phyloP scores from a whole-genome alignment of 1,140 invertebrate species.

The Lasioglossum baleicum region DNA sequence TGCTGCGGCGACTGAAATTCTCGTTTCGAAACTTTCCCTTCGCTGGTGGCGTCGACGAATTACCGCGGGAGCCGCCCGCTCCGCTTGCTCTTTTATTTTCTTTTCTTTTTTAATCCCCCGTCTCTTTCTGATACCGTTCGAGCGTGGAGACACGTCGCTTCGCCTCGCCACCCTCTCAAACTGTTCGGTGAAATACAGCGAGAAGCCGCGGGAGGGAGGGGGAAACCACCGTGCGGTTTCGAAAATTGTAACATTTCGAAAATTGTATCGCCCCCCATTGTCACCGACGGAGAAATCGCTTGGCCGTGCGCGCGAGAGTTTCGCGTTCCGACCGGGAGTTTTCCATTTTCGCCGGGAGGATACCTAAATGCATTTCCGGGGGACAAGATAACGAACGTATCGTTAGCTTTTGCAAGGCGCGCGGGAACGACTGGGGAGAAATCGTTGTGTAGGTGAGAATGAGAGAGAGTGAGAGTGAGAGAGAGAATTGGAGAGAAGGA shows the following conservation, averaged over 20 bases:
- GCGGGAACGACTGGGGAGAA: background rate
- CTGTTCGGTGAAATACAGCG: background rate
- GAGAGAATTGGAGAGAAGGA: constrained; percentile 33
- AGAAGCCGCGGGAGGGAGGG: background rate
- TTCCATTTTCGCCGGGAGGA: background rate
- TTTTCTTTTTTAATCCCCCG: background rate
- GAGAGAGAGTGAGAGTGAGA: constrained; percentile 21
- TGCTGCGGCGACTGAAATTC: constrained; percentile 64
- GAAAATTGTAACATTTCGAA: background rate
- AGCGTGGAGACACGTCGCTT: background rate
- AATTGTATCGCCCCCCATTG: background rate
- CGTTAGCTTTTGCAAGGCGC: constrained; percentile 21
- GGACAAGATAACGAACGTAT: constrained; percentile 38
- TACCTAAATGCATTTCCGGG: constrained; percentile 12
- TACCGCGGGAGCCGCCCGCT: constrained; percentile 23
- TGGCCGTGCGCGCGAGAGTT: background rate
- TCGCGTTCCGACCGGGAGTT: background rate
- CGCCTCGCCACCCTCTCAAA: constrained; percentile 9
- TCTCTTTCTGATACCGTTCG: constrained; percentile 25
- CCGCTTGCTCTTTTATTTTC: constrained; percentile 1
- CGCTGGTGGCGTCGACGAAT: constrained; percentile 35
- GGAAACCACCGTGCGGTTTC: background rate
- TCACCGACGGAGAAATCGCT: background rate
- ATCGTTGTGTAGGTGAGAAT: background rate
- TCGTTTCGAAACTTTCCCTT: constrained; percentile 61